Evolutionary conservation across 1,140 invertebrate genomes (phyloP).

Genomic region (Drosophila ficusphila): DNA sequence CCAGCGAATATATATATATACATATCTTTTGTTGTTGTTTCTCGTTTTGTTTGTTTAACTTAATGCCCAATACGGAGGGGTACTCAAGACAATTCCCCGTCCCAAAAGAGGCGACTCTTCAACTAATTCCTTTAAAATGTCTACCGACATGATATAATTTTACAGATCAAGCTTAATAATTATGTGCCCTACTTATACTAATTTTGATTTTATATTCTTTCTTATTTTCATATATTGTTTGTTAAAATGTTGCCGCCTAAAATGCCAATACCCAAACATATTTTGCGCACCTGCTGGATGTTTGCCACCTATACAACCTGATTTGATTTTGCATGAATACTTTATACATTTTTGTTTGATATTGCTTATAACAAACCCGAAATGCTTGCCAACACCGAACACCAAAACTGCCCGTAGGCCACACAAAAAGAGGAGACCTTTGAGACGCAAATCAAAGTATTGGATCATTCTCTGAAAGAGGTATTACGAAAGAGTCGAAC

Average conservation of each 20-base stretch:
- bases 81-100: constrained; percentile 15
- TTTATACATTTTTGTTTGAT: constrained; percentile 37
- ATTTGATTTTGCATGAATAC: constrained; percentile 60
- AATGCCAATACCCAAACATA: constrained; percentile 22
- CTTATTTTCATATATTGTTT: constrained; percentile 68
- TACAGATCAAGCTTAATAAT: constrained; percentile 14
- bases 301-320: constrained; percentile 59
- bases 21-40: constrained; percentile 72
- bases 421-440: constrained; percentile 98
- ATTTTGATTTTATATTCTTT: constrained; percentile 58
- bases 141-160: constrained; percentile 72
- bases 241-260: constrained; percentile 52
- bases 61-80: constrained; percentile 8
- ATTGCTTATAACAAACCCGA: constrained; percentile 18
- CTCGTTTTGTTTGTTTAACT: constrained; percentile 32
- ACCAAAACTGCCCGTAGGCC: constrained; percentile 87
- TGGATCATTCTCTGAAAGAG: constrained; percentile 97
- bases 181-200: constrained; percentile 40
- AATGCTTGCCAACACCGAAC: constrained; percentile 59
- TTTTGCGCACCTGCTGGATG: constrained; percentile 56
- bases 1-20: constrained; percentile 45
- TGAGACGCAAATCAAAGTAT: constrained; percentile 96
- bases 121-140: constrained; percentile 73
- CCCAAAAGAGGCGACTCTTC: neutral
- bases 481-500: constrained; percentile 86